phyloP scores from a whole-genome alignment of 2,797 vertebrate genomes.

The Pyrrhura leucotis region DNA sequence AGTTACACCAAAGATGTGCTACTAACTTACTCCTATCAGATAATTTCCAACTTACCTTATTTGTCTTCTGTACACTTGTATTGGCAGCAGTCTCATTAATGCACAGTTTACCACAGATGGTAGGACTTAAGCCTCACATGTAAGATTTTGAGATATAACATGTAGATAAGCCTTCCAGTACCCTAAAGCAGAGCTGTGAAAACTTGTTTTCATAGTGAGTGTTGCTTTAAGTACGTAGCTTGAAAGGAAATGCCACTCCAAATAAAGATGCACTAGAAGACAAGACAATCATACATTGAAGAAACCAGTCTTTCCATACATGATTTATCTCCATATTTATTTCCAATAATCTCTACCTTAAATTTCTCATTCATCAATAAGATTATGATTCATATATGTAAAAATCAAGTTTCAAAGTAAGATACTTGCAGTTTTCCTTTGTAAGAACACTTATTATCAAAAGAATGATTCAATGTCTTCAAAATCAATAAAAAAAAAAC shows the following conservation, averaged over 20 bases:
- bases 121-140: not conserved
- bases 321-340: not conserved
- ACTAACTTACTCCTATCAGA: not conserved
- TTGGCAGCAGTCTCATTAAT: not conserved
- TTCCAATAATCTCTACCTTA: not conserved
- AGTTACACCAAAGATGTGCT: not conserved
- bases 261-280: not conserved
- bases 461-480: not conserved
- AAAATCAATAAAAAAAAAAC: not conserved
- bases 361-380: not conserved
- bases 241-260: constrained; percentile 14
- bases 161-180: constrained; percentile 5
- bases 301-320: not conserved
- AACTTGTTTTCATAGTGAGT: not conserved
- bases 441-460: not conserved
- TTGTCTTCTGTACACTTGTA: not conserved
- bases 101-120: not conserved
- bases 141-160: not conserved
- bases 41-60: not conserved
- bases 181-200: constrained; percentile 31
- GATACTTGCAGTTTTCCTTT: not conserved
- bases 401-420: not conserved
- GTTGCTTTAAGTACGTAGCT: not conserved
- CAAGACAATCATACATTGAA: fast-evolving
- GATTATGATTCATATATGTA: not conserved